Conservation (phyloP, 2,797 vertebrate species). For the Gymnodraco acuticeps region DNA sequence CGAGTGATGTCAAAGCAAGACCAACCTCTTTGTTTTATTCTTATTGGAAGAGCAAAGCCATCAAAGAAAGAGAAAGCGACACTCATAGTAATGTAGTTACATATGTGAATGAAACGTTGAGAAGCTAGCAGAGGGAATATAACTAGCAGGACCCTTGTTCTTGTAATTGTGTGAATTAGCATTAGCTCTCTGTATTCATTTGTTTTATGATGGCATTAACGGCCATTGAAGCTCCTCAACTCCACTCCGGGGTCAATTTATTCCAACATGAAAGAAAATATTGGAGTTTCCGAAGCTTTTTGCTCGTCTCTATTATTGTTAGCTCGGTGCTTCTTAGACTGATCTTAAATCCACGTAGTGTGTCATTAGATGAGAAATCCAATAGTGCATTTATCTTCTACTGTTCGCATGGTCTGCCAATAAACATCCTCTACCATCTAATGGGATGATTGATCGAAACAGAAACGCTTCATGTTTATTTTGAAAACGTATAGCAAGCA, state of each 20-base stretch:
- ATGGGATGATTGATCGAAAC: slow-evolving; percentile 26
- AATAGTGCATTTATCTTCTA: slow-evolving; percentile 10
- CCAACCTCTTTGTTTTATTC: background rate
- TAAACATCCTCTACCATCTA: slow-evolving; percentile 3
- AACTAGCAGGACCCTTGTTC: slow-evolving; percentile 28
- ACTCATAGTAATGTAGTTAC: slow-evolving; percentile 5
- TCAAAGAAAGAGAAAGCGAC: slow-evolving; percentile 9
- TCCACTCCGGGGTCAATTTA: slow-evolving; percentile 60
- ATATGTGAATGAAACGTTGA: slow-evolving; percentile 27
- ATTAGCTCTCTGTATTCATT: slow-evolving; percentile 51
- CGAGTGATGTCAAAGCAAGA: background rate
- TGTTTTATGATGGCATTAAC: slow-evolving; percentile 57
- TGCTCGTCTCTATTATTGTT: slow-evolving; percentile 30
- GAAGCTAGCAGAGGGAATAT: slow-evolving; percentile 6
- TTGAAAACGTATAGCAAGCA: background rate
- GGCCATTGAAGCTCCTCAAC: slow-evolving; percentile 37
- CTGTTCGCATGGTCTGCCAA: slow-evolving; percentile 4
- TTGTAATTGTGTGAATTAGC: slow-evolving; percentile 51
- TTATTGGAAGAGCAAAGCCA: background rate
- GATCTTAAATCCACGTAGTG: slow-evolving; percentile 19
- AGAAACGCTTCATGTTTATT: slow-evolving; percentile 11
- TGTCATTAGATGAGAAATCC: slow-evolving; percentile 17
- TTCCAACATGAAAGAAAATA: slow-evolving; percentile 49
- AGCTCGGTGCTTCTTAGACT: slow-evolving; percentile 35
- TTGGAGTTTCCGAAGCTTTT: slow-evolving; percentile 30